Base-by-base conservation (phyloP, 1,140 invertebrate genomes). In the Mya arenaria region DNA sequence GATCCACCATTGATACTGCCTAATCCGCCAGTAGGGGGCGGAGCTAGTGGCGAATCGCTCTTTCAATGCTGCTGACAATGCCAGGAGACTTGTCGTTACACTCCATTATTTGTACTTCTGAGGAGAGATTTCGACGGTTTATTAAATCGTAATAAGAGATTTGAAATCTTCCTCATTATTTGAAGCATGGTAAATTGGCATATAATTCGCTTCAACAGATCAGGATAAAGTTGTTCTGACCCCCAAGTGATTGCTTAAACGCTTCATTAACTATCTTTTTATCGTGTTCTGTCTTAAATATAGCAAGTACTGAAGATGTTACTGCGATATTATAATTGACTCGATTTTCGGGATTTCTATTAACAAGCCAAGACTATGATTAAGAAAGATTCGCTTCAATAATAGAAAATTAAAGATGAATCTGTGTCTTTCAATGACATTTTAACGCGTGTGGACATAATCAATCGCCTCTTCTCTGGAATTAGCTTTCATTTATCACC, bases 131-230 rank as follows among this genome's bases (percentile, higher is more conserved):
- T 56, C 66, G 30, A n/a, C 66, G 62, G 65, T 80, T 80, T 80
- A 80, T 80, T 80, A 80, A 80, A 56, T 71, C 60, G 48, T 68
- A 80, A 80, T 71, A 52, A 80, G 77, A 62, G 65, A 36, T 36
- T 41, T 23, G 41, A 80, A 71, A 44, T 80, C 65, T 36, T 4
- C 41, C 77, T 80, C 77, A 80, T 80, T 80, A 80, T 80, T 71
- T 80, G 36, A 69, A 80, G 6, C 77, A 80, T 48, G 77, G 77
- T 80, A 80, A 80, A 80, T 80, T 80, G 77, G 37, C 77, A 15
- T 68, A 56, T 80, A 69, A 69, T 58, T 19, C 77, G 66, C 77
- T 56, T 80, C 48, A 80, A 32, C n/a, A 58, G 3, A 69, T 56
- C 34, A 10, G 5, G 6, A 80, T 44, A 80, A 71, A 80, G 77